These are phyloP conservation scores for Athene noctua DNA, from an alignment of 2,113 vertebrate species.

Conservation along the genomic window DNA sequence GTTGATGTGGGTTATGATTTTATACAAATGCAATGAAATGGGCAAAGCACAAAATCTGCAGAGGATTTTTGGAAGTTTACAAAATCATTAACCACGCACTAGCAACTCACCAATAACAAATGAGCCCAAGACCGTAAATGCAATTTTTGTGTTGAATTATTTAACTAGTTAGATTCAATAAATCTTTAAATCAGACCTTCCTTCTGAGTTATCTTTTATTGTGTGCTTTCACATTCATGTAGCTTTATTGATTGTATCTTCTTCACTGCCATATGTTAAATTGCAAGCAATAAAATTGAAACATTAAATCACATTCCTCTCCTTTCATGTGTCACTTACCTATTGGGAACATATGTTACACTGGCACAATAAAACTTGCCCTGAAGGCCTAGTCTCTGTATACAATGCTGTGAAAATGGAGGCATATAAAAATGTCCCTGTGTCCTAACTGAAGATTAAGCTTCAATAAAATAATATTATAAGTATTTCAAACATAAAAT, in stretches of 20 bases:
- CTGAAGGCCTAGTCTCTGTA: constrained; percentile 33
- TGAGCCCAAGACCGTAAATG: neutral
- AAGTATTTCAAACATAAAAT: constrained; percentile 61
- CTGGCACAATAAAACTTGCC: constrained; percentile 53
- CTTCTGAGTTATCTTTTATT: constrained; percentile 44
- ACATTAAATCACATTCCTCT: constrained; percentile 74
- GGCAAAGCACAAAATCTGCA: neutral
- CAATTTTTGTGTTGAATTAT: constrained; percentile 39
- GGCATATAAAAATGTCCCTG: constrained; percentile 55
- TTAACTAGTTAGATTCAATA: constrained; percentile 38
- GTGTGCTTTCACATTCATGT: constrained; percentile 50
- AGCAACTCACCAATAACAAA: neutral
- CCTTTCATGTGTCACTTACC: constrained; percentile 73
- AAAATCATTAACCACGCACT: neutral
- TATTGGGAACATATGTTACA: constrained; percentile 74
- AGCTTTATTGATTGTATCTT: constrained; percentile 70
- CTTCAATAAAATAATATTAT: constrained; percentile 57
- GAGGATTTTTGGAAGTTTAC: neutral
- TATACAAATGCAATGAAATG: neutral
- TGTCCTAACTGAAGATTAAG: constrained; percentile 58
- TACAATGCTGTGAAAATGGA: constrained; percentile 35
- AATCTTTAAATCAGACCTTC: constrained; percentile 44
- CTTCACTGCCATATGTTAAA: constrained; percentile 68
- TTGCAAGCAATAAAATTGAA: constrained; percentile 70
- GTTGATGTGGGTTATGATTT: neutral